These are phyloP conservation scores for Zootermopsis nevadensis DNA, from an alignment of 2,888 invertebrate genomes.

Conservation along the genomic window DNA sequence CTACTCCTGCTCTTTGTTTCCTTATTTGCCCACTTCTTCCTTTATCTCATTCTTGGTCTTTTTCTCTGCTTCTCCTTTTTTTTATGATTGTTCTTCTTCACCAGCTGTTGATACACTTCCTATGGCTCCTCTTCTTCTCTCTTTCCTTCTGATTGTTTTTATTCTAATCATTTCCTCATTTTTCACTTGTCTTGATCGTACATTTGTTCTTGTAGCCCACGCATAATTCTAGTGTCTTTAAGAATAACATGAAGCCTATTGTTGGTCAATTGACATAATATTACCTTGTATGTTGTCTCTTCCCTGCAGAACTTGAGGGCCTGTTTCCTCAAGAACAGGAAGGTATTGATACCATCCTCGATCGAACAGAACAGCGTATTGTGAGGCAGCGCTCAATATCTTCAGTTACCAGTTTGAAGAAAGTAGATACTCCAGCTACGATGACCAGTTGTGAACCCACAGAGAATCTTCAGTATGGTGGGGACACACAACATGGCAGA, in stretches of 20 bases:
- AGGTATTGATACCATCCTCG: conserved; percentile 53
- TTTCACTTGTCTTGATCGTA: too few species aligned
- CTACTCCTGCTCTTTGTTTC: too few species aligned
- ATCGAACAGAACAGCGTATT: conserved; percentile 48
- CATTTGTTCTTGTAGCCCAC: neutral
- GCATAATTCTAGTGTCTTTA: neutral
- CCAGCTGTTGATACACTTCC: too few species aligned
- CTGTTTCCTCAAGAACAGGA: conserved; percentile 51
- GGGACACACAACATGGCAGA: neutral
- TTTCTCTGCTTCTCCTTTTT: neutral
- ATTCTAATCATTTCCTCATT: neutral
- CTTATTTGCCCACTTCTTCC: too few species aligned
- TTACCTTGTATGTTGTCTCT: neutral
- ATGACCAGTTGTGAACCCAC: neutral
- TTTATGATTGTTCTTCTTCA: neutral
- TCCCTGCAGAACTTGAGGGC: conserved; percentile 50
- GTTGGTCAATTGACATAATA: too few species aligned
- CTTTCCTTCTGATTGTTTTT: neutral
- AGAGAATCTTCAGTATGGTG: neutral
- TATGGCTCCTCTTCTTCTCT: neutral
- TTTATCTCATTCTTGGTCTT: too few species aligned
- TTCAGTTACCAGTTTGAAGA: neutral
- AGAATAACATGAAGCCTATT: too few species aligned
- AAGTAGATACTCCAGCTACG: neutral
- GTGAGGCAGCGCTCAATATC: conserved; percentile 16